A percentile compares a stretch with the other conserved stretches of the same genome.
Evolutionary conservation across 2,797 vertebrate genomes (phyloP).

Genomic region (Huso huso): DNA sequence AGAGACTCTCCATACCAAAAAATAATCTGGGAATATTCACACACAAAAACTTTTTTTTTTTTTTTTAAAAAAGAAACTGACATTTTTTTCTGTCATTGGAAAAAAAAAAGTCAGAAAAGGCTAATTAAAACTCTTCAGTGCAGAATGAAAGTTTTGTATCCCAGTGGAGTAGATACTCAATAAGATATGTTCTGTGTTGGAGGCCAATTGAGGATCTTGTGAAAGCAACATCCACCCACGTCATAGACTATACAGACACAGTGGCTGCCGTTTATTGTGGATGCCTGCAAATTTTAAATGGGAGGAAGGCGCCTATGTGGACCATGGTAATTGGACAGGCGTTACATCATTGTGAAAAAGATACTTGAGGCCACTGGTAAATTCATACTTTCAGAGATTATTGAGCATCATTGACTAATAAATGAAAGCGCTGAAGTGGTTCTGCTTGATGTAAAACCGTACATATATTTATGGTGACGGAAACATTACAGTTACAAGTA

Average conservation of each 20-base stretch:
- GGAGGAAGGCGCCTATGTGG: slow-evolving; percentile 5
- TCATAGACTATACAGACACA: slow-evolving; percentile 29
- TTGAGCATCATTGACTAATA: neutral
- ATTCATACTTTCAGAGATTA: no score
- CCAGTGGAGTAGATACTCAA: slow-evolving; percentile 24
- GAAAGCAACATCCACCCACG: slow-evolving; percentile 20
- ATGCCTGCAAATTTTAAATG: slow-evolving; percentile 22
- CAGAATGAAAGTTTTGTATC: slow-evolving; percentile 22
- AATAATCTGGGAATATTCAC: slow-evolving; percentile 51
- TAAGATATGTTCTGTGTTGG: slow-evolving; percentile 8
- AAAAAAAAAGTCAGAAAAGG: slow-evolving; percentile 30
- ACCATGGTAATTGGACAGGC: slow-evolving; percentile 1
- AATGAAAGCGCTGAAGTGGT: neutral
- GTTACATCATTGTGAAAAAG: neutral
- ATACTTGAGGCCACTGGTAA: neutral
- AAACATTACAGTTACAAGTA: slow-evolving; percentile 12
- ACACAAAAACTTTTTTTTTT: slow-evolving; percentile 17
- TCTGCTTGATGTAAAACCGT: neutral
- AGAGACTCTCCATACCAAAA: slow-evolving; percentile 80
- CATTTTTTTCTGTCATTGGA: slow-evolving; percentile 37
- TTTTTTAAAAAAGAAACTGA: slow-evolving; percentile 30
- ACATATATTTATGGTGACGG: neutral
- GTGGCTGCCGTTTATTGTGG: slow-evolving; percentile 31
- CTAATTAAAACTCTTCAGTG: slow-evolving; percentile 26
- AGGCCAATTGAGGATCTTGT: slow-evolving; percentile 23